Evolutionary conservation across 2,113 vertebrate genomes (phyloP).

Genomic region (Myiozetetes cayanensis): DNA sequence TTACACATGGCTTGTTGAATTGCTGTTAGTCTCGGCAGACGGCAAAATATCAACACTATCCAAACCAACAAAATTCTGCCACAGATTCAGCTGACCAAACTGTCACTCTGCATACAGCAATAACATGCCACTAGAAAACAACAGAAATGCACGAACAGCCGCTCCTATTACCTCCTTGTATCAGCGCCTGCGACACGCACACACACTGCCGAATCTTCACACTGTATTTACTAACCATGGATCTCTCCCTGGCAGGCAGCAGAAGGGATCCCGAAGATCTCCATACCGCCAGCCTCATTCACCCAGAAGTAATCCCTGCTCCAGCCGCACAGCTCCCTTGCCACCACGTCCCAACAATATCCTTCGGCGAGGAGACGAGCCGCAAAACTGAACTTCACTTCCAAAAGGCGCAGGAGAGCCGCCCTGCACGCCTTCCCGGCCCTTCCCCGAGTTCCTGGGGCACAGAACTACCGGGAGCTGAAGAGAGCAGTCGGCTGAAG

Average conservation of each 20-base stretch:
- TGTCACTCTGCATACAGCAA: neutral
- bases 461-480: neutral
- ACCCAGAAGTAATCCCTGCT: neutral
- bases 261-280: neutral
- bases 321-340: neutral
- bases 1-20: neutral
- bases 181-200: neutral
- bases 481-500: neutral
- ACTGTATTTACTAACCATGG: accelerated
- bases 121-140: neutral
- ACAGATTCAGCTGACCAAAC: neutral
- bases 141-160: neutral
- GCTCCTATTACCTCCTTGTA: neutral
- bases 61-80: neutral
- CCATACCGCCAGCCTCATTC: neutral
- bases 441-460: neutral
- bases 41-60: neutral
- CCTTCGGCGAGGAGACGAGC: neutral
- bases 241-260: neutral
- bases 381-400: neutral
- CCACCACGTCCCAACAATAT: neutral
- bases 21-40: neutral
- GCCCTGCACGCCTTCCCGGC: neutral
- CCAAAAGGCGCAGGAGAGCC: neutral
- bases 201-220: neutral